Evolutionary conservation across 1,140 invertebrate species (phyloP), one percentile per base, ranked within the genome.

Genomic region (Acyrthosiphon pisum): DNA sequence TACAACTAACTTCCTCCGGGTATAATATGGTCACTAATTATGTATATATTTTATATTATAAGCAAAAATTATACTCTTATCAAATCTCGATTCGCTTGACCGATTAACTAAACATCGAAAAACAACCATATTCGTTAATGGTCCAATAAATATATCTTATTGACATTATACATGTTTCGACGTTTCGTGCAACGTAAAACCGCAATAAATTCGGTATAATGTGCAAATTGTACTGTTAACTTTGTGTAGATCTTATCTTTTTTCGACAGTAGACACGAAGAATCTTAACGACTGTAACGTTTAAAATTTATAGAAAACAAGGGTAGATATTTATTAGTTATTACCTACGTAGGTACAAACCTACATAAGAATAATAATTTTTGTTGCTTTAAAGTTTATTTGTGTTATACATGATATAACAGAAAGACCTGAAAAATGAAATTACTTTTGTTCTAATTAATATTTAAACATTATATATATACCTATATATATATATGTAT

Each of bases 61-160:
- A n/a, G 18, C 20, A 20, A 88, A 88, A 88, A 88, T 50, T 88
- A 88, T 37, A n/a, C n/a, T 50, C 18, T 86, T 86, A 46, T 46
- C 26, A 86, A 86, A 86, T 86, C 44, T 86, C 84, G 41, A 86
- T 86, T 86, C 84, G 44, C 84, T 46, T 86, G 84, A 86, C 44
- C 26, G 84, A 86, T 86, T 86, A 18, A 86, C 26, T 46, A 86
- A 86, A 86, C 37, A 86, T 41, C 8, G 37, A 30, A 44, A 41
- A 44, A 86, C 3, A 86, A 41, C 22, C 41, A 30, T 44, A 86
- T 86, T 86, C 83, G 30, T n/a, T 76, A 76, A n/a, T 76, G 30
- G 60, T n/a, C 9, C 60, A 76, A 76, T 76, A 76, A 35, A 76
- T 76, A n/a, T 76, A 76, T 76, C n/a, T 76, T 76, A 76, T 76